Base-by-base conservation (phyloP, 1,140 invertebrate genomes). In the Neomicropteryx cornuta region DNA sequence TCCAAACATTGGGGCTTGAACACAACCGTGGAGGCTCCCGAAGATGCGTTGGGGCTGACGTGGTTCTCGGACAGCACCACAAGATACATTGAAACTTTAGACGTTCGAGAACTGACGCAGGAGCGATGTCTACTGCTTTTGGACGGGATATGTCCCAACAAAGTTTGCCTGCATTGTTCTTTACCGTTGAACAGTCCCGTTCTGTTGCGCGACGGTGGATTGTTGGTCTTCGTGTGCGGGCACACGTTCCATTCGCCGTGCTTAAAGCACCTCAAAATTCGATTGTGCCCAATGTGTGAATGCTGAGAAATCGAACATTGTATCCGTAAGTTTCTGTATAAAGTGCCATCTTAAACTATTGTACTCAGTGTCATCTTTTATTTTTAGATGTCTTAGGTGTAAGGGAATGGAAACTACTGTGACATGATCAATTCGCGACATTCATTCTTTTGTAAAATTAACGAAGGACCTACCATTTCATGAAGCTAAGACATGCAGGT, bases 181-280 rank as follows among this genome's bases (percentile, higher is more conserved):
- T 32, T 67, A 48, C 63, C 63, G 35, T 50, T 68, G 28, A 52
- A 58, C 38, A 66, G 66, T 47, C 53, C 56, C 16, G 51, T 67
- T 18, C 39, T 67, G 33, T 58, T 68, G 11, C 50, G 60, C 52
- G 63, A 68, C 55, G 63, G 61, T 46, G 62, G 66, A 4, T 31
- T 68, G 4, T 68, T 64, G 66, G 58, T 61, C 18, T 68, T 66
- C 47, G 60, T 60, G 39, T 68, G 66, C 45, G 63, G 66, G 22
- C 62, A 68, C 42, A 58, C 52, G 39, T 66, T 63, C 45, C 64
- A 67, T 23, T 64, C 62, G 0, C 52, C 61, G 0, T 68, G 66
- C 46, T 55, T 68, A 30, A 54, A 57, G 43, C 51, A 67, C 27
- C 62, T 64, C 42, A 58, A 61, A 52, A 48, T 68, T n/a, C 67